These are phyloP conservation scores for Anaspis maculata DNA, from an alignment of 2,888 invertebrate species.

Conservation along the genomic window DNA sequence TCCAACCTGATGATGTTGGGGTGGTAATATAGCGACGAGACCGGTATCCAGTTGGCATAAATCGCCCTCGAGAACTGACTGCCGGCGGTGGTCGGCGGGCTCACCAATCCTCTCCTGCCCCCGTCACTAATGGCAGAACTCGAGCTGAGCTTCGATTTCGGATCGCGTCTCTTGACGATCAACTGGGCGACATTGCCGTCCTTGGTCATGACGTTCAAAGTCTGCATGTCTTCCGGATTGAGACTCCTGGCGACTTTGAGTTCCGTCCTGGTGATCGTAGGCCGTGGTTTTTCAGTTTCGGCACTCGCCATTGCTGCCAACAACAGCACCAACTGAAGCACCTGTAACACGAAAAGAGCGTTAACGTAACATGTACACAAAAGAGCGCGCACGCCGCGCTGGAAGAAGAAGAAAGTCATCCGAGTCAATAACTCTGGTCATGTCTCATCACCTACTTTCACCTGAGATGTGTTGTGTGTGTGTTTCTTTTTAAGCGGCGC, in stretches of 20 bases:
- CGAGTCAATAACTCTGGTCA: slow-evolving; percentile 17
- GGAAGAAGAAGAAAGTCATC: no score
- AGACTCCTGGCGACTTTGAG: slow-evolving; percentile 69
- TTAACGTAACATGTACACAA: no score
- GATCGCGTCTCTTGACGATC: slow-evolving; percentile 63
- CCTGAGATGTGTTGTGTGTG: slow-evolving; percentile 9
- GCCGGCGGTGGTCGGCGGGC: slow-evolving; percentile 45
- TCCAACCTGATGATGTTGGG: slow-evolving; percentile 33
- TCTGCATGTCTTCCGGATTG: slow-evolving; percentile 68
- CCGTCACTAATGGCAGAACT: no score
- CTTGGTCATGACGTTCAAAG: slow-evolving; percentile 66
- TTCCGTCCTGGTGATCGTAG: slow-evolving; percentile 60
- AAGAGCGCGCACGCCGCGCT: no score
- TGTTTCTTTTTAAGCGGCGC: slow-evolving; percentile 7
- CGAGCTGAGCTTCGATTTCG: slow-evolving; percentile 42
- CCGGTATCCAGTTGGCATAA: slow-evolving; percentile 40
- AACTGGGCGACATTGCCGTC: slow-evolving; percentile 69
- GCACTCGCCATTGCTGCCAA: slow-evolving; percentile 26
- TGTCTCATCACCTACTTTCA: slow-evolving; percentile 22
- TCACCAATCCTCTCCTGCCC: no score
- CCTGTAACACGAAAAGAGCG: no score
- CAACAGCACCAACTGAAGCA: slow-evolving; percentile 18
- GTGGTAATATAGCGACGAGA: slow-evolving; percentile 33
- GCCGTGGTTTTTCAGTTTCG: slow-evolving; percentile 41
- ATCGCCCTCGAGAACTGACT: slow-evolving; percentile 37